phyloP scores from a whole-genome alignment of 2,888 invertebrate species.

The Microctonus brassicae region DNA sequence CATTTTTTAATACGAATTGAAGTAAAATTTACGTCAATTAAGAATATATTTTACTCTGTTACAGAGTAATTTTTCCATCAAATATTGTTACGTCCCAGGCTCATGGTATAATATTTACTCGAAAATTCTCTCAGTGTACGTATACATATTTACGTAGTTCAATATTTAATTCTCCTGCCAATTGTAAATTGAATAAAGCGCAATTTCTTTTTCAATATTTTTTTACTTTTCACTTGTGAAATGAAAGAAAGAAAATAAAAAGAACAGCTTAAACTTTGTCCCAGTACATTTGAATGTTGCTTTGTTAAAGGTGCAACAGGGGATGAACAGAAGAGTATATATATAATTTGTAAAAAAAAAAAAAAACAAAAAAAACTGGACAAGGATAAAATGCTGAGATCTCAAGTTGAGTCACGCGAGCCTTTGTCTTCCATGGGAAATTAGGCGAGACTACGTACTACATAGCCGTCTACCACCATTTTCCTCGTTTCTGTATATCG shows the following conservation, averaged over 20 bases:
- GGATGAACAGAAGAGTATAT: neutral
- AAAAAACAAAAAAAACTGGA: constrained; percentile 4
- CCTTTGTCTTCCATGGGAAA: constrained; percentile 24
- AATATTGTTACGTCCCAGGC: too few species aligned
- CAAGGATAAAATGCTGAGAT: constrained; percentile 19
- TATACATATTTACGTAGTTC: too few species aligned
- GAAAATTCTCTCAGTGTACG: too few species aligned
- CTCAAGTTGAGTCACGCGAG: constrained; percentile 18
- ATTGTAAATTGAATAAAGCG: too few species aligned
- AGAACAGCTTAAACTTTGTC: neutral
- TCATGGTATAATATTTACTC: too few species aligned
- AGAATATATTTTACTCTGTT: too few species aligned
- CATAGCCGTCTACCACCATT: constrained; percentile 2
- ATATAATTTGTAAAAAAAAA: neutral
- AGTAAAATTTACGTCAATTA: too few species aligned
- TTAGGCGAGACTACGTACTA: constrained; percentile 1
- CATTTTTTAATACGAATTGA: too few species aligned
- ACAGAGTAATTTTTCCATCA: too few species aligned
- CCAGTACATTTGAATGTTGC: neutral
- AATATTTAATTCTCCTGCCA: too few species aligned
- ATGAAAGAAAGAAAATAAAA: neutral
- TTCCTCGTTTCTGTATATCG: neutral
- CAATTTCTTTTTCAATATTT: too few species aligned
- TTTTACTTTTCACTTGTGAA: too few species aligned
- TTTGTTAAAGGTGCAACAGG: neutral